Base-by-base conservation (phyloP, 2,888 invertebrate species). In the Leistus spinibarbis region DNA sequence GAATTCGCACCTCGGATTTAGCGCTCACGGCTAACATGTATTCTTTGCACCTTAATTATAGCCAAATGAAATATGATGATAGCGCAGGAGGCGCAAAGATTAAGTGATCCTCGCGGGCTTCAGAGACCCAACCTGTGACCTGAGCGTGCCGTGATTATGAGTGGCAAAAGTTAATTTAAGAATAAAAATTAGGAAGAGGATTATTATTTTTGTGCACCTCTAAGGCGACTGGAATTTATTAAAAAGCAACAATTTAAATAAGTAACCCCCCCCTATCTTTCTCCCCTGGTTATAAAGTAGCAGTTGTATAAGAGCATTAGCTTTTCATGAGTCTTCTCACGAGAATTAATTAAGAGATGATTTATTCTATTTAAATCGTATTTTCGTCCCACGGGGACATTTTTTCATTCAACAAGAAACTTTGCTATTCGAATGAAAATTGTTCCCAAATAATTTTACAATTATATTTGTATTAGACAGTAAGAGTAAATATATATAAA, bases 21-120 rank as follows among this genome's bases (percentile, higher is more conserved):
- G 54, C 56, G 73, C 73, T 67, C 67, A 60, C 10, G 40, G 67
- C 73, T 22, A 73, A 67, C 73, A 78, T 77, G 77, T 79, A 79
- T 78, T 77, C 77, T 78, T 78, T 79, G 78, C 79, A 79, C 78
- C 79, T 80, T 80, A 80, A 80, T 80, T 79, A 80, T 79, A 77
- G 78, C 78, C 40, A 79, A 73, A 78, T 80, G 79, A 80, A 79
- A 80, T 79, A 80, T 77, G 79, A 77, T 78, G 79, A 78, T 78
- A 77, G 79, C 78, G 54, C 67, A 62, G 60, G 65, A 27, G 27
- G 60, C 66, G 23, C 62, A 60, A 40, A 73, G 73, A 73, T 73
- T 73, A 73, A 73, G 73, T 73, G 54, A 54, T 56, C 60, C 72
- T 60, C 20, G 60, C 60, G 56, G 22, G 9, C 20, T 56, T 9